Evolutionary conservation across 2,797 vertebrate genomes (phyloP).

Genomic region (Glyptemys insculpta): DNA sequence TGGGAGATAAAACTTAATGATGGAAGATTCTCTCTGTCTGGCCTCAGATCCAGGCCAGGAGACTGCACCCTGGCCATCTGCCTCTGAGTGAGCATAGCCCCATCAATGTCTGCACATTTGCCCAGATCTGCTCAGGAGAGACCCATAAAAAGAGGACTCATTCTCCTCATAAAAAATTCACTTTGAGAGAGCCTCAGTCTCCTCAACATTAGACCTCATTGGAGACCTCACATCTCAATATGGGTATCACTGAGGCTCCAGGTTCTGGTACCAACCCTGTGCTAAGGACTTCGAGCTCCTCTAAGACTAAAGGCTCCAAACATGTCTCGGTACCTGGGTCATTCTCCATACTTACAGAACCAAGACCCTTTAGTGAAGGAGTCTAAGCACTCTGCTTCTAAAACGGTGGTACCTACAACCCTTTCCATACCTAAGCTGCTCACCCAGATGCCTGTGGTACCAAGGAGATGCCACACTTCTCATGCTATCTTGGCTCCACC

Average conservation of each 20-base stretch:
- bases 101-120: too few species aligned
- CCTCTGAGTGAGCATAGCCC: too few species aligned
- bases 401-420: not conserved
- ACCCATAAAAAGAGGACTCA: too few species aligned
- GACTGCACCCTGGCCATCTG: too few species aligned
- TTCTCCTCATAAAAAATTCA: too few species aligned
- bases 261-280: not conserved
- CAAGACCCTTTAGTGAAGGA: not conserved
- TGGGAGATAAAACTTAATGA: too few species aligned
- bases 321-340: not conserved
- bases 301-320: not conserved
- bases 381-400: not conserved
- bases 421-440: not conserved
- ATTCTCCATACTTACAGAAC: not conserved
- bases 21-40: too few species aligned
- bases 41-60: too few species aligned
- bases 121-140: too few species aligned
- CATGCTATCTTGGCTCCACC: not conserved
- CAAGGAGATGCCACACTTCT: not conserved
- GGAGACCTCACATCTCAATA: not conserved
- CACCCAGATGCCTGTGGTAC: not conserved
- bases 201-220: not conserved
- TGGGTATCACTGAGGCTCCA: not conserved
- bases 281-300: not conserved
- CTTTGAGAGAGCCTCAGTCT: not conserved